Evolutionary conservation across 2,113 vertebrate genomes (phyloP), one percentile per base, ranked within the genome.

Genomic region (Arenaria interpres): DNA sequence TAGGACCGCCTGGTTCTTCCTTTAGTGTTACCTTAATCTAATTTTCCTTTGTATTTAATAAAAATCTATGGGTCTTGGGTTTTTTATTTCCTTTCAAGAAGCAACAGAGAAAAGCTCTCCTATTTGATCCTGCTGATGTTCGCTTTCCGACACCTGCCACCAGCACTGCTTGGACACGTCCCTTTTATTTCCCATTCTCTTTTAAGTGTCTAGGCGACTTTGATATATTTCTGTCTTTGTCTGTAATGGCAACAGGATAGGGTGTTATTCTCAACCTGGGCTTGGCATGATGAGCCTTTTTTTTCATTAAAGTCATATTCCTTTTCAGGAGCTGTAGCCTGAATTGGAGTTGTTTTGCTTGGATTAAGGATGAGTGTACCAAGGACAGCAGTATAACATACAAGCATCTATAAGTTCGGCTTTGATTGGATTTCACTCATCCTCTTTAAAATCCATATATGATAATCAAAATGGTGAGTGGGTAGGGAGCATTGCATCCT

Each of bases 141-240:
- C 94, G 0, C 92, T 98, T 98, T 97, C 88, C 28, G 72, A 97
- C 97, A 98, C 96, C 98, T 97, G 98, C 97, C 98, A 98, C 97
- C 97, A 98, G 98, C 97, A 93, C 96, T 51, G 93, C 97, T 97
- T 97, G 98, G 98, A 98, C 98, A 98, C 68, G 63, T 98, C 97
- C 96, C 94, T 98, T 98, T 98, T 98, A 98, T 98, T 98, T 98
- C 94, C 95, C 94, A 98, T 98, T 98, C 98, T 97, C 97, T 98
- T 98, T 98, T 96, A 98, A 98, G 98, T 98, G 96, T 96, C 71
- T 90, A 88, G 86, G 97, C 27, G 7, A 97, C 98, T 98, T 98
- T 98, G 98, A 98, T 98, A 98, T 98, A 97, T 97, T 98, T 98
- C 97, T 94, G 69, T 98, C 97, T 98, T 96, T 97, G 85, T 98